Conservation (phyloP, 2,113 vertebrate genomes). For the Paedocypris sp. region DNA sequence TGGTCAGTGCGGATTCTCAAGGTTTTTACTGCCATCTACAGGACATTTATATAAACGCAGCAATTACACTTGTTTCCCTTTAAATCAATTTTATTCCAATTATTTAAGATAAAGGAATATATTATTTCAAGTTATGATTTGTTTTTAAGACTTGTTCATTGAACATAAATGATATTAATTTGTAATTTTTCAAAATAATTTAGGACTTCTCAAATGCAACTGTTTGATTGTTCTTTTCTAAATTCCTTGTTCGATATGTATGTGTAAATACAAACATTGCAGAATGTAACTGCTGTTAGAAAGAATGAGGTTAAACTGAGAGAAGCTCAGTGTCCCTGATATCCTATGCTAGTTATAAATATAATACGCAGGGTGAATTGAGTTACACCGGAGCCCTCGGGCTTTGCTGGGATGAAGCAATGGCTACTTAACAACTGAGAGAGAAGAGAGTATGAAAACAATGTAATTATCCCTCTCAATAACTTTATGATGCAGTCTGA, state of each 20-base stretch:
- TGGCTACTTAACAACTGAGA: conserved; percentile 20
- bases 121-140: no score
- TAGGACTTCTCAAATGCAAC: no score
- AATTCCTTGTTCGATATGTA: neutral
- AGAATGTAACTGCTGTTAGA: neutral
- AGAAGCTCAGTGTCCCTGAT: conserved; percentile 10
- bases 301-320: neutral
- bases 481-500: conserved; percentile 11
- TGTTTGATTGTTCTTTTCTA: neutral
- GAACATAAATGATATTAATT: no score
- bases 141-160: no score
- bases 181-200: no score
- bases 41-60: conserved; percentile 40
- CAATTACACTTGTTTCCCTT: no score
- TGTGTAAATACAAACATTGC: neutral
- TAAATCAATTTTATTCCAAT: no score
- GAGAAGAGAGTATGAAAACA: conserved; percentile 21
- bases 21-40: conserved; percentile 72
- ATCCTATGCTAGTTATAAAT: conserved; percentile 15
- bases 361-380: conserved; percentile 22
- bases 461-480: conserved; percentile 29
- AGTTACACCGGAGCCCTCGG: conserved; percentile 16
- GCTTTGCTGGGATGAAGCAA: conserved; percentile 22
- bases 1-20: conserved; percentile 36
- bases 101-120: no score